Base-by-base conservation (phyloP, 2,113 vertebrate genomes). In the Laticauda laticaudata region DNA sequence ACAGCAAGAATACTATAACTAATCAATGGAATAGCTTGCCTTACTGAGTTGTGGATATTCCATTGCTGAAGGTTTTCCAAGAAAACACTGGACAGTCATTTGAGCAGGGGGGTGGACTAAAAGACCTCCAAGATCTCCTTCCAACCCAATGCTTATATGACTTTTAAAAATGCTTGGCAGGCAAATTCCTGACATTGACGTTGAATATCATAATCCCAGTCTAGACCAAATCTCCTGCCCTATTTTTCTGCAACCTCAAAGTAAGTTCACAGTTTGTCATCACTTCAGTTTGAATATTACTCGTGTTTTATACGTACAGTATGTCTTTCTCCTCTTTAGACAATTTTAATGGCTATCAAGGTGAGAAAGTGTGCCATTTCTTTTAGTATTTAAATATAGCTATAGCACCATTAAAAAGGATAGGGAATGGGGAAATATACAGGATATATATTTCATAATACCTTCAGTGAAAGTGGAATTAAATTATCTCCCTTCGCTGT, bases 331-430 rank as follows among this genome's bases (percentile, higher is more conserved):
- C 23, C 29, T 34, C 64, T 69, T 69, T 69, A 69, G 29, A 69
- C 24, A 34, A 69, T 69, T 69, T 69, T 85, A 91, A 87, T 11
- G 29, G 0, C 0, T 91, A 57, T 94, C 26, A 64, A 92, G 34
- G 23, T 0, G 0, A 61, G 86, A 94, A 94, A 61, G 21, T 86
- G 45, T 43, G 26, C 54, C 43, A 24, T 89, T 92, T 21, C n/a
- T 85, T 29, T 94, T 26, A 23, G 5, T 85, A 2, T 88, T 93
- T 56, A 92, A 91, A 94, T 88, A 26, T 8, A 94, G 87, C 7
- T 39, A 0, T 9, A 1, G 12, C 4, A 2, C 1, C 0, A 0
- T 3, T 39, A n/a, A 91, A 51, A 57, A 61, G 7, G 24, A 26
- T 5, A 24, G 86, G 18, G 34, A 14, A 18, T 1, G 24, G 10